Base-by-base conservation (phyloP, 1,140 invertebrate genomes). In the Chironomus striatipennis region DNA sequence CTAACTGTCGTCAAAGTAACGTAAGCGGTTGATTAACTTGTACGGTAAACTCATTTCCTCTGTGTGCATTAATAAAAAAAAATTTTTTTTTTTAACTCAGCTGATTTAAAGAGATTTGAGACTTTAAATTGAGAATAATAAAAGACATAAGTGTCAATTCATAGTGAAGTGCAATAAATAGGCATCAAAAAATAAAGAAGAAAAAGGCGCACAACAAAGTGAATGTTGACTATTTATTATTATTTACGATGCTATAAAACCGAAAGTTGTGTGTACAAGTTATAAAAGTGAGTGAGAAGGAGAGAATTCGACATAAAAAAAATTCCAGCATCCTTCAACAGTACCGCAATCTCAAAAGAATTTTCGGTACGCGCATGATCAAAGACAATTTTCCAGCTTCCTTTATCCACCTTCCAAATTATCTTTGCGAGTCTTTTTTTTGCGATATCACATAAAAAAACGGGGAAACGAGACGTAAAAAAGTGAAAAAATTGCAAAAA, bases 391-490 rank as follows among this genome's bases (percentile, higher is more conserved):
- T 70, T 70, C 65, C 65, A 70, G 65, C 20, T 18, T 18, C 20
- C 20, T 70, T 70, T 21, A 70, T 70, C 65, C 65, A 70, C 65
- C 65, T 70, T 70, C 65, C 65, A 70, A 70, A 70, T 70, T 20
- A 70, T 20, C 17, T 70, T 21, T 12, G 65, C 20, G 65, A 70
- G 65, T 57, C 24, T 57, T 57, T 57, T 57, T 70, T 70, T 70
- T 70, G 65, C 20, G 65, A 70, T 18, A 70, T 70, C 17, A 70
- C 9, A 34, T 34, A 34, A 34, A 34, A 34, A 34, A 70, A 70
- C 65, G 65, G 20, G 65, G 17, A 21, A 70, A 70, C 15, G 17
- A 70, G 65, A 70, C 65, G 20, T 70, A 20, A 70, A 70, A 20
- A 20, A 18, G 20, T 20, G 65, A 70, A 70, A 70, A 57, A 70